Percentiles rank a stretch among this genome's conserved stretches.
Conservation (phyloP, 2,113 vertebrate species). For the Campylomormyrus tamandua region DNA sequence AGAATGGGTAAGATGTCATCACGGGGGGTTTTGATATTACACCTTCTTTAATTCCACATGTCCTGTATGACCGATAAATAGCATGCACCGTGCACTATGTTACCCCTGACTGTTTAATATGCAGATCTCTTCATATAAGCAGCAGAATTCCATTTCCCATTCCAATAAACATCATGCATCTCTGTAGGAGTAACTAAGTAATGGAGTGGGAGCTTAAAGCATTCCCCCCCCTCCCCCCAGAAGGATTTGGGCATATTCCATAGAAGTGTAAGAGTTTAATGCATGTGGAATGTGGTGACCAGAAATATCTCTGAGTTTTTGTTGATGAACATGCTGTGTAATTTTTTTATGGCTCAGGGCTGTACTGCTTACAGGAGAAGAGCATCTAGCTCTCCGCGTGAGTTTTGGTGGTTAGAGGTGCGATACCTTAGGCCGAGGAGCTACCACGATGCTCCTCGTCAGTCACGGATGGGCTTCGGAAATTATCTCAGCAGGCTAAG, state of each 20-base stretch:
- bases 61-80: neutral
- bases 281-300: neutral
- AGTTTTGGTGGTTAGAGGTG: neutral
- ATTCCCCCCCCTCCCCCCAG: neutral
- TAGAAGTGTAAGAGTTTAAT: neutral
- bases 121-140: neutral
- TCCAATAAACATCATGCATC: neutral
- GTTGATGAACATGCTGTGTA: neutral
- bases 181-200: neutral
- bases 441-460: neutral
- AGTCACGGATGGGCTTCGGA: neutral
- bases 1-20: slow-evolving; percentile 58
- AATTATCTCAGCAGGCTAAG: neutral
- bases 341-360: neutral
- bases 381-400: neutral
- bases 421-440: neutral
- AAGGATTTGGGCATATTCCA: neutral
- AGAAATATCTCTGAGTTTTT: neutral
- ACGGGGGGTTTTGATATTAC: neutral
- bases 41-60: neutral
- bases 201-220: neutral
- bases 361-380: neutral
- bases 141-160: neutral
- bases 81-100: neutral
- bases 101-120: neutral